phyloP scores from a whole-genome alignment of 2,113 vertebrate species.

The Scolopax mira region DNA sequence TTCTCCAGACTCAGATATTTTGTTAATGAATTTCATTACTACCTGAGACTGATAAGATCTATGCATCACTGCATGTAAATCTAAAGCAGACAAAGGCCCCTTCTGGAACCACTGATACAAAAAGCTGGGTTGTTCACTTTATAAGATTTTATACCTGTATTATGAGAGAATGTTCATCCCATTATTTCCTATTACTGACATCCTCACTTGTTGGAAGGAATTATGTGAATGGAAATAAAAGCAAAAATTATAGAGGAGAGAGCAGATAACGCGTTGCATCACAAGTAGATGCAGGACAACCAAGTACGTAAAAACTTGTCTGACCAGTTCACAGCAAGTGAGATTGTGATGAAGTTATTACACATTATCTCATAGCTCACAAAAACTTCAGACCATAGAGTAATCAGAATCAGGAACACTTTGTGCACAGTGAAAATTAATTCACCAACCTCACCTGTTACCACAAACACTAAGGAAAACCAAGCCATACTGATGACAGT shows the following conservation, averaged over 20 bases:
- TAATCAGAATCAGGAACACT: slow-evolving; percentile 3
- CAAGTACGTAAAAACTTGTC: slow-evolving; percentile 54
- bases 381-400: slow-evolving; percentile 36
- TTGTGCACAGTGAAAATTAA: neutral
- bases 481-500: neutral
- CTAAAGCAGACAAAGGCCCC: neutral
- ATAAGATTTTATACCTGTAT: neutral
- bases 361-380: slow-evolving; percentile 43
- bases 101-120: neutral
- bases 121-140: neutral
- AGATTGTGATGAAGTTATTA: slow-evolving; percentile 50
- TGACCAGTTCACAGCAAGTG: slow-evolving; percentile 56
- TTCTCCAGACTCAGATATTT: neutral
- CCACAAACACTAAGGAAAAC: neutral
- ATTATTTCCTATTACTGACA: neutral
- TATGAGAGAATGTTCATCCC: neutral
- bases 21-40: slow-evolving; percentile 3
- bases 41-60: slow-evolving; percentile 2
- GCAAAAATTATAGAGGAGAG: neutral
- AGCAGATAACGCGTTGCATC: neutral
- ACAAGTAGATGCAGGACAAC: neutral
- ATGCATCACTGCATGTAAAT: neutral
- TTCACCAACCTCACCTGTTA: neutral
- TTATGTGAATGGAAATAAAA: neutral
- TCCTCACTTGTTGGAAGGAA: neutral